phyloP scores from a whole-genome alignment of 2,888 invertebrate species.

The Sphaerophoria taeniata region DNA sequence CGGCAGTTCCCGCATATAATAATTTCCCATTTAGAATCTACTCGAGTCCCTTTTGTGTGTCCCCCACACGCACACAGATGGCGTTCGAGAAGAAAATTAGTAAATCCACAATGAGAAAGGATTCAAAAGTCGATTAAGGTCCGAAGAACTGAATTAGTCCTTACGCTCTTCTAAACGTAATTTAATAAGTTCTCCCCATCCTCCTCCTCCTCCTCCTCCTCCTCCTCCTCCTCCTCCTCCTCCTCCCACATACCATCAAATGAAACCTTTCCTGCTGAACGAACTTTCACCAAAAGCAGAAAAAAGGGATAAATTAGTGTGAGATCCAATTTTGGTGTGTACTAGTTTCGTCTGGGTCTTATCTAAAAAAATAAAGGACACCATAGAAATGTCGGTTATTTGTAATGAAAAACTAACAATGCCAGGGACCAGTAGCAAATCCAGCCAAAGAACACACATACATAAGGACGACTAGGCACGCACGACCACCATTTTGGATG shows the following conservation, averaged over 20 bases:
- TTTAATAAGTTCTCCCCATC: constrained; percentile 46
- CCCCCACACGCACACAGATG: neutral
- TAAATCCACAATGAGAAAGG: constrained; percentile 44
- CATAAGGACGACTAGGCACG: neutral
- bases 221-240: too few species aligned
- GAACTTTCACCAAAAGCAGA: neutral
- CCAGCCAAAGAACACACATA: neutral
- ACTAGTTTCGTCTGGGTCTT: neutral
- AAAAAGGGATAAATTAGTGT: neutral
- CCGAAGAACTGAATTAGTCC: constrained; percentile 34
- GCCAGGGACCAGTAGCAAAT: constrained; percentile 15
- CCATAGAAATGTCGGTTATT: constrained; percentile 21
- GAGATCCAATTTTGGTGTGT: neutral
- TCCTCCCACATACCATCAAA: neutral
- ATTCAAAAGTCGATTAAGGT: constrained; percentile 67
- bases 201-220: too few species aligned
- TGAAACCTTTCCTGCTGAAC: neutral
- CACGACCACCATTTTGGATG: constrained; percentile 8
- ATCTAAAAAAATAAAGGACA: constrained; percentile 6
- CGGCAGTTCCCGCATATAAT: neutral
- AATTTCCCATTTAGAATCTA: neutral
- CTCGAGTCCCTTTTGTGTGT: neutral
- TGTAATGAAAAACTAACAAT: constrained; percentile 16
- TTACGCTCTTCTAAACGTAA: constrained; percentile 32
- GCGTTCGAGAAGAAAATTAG: too few species aligned